Base-by-base conservation (phyloP, 2,888 invertebrate genomes). In the Folsomia manolachei region DNA sequence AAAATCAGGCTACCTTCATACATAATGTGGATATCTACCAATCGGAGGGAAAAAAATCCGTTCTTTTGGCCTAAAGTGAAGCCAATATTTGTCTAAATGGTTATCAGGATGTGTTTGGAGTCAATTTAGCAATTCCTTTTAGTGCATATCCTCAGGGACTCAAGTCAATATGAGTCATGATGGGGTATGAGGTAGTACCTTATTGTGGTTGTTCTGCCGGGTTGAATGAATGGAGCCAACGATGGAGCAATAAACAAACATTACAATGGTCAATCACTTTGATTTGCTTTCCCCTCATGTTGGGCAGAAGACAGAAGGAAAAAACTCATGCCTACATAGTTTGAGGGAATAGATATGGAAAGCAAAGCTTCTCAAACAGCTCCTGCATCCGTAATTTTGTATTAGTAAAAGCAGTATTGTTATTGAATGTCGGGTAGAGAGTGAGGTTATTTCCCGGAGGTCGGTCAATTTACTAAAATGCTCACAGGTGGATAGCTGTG, bases 271-370 rank as follows among this genome's bases (percentile, higher is more conserved):
- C 65, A 66, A 66, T 66, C 51, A 51, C 65, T 66, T 66, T 66
- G 65, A 66, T 66, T 66, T 66, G 21, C 51, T 66, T 66, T 66
- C 65, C 19, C 65, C 4, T 51, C 51, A 18, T n/a, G 51, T 51
- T 51, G 51, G 51, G 9, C 51, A 11, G 9, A 51, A 18, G 51
- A 51, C 9, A 51, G 56, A n/a, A 56, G 21, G 56, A 14, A 14
- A 39, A 39, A 39, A 14, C 39, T 39, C 7, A 14, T n/a, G n/a
- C n/a, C n/a, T n/a, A n/a, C n/a, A n/a, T n/a, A 39, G 39, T 14
- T 39, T 39, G 14, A 39, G 14, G 39, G 14, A 39, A 39, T 4
- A 14, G 56, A 56, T n/a, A 56, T 56, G 19, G 21, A 21, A 56
- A n/a, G 18, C 62, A 62, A 2, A 24, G 21, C 25, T 62, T 62